phyloP scores from a whole-genome alignment of 2,888 invertebrate genomes.

The Xanthia icteritia region DNA sequence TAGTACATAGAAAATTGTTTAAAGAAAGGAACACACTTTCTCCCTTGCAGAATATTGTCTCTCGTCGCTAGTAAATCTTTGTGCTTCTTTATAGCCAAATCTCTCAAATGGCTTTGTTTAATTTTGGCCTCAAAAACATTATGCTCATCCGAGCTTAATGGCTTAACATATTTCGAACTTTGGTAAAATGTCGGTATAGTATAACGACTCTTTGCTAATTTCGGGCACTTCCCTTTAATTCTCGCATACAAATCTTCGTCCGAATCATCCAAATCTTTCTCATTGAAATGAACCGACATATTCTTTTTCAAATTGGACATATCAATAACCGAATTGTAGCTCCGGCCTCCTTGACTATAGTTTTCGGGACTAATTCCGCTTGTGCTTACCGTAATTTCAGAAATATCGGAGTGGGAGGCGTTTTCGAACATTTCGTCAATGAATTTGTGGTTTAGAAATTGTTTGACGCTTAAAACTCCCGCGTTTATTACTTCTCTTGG shows the following conservation, averaged over 20 bases:
- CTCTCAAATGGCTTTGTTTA: constrained; percentile 83
- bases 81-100: constrained; percentile 89
- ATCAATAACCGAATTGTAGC: constrained; percentile 84
- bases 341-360: constrained; percentile 72
- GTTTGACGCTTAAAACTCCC: constrained; percentile 84
- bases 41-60: constrained; percentile 90
- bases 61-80: constrained; percentile 89
- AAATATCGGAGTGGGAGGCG: constrained; percentile 80
- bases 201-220: constrained; percentile 81
- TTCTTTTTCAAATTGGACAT: constrained; percentile 72
- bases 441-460: constrained; percentile 82
- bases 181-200: constrained; percentile 83
- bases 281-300: constrained; percentile 79
- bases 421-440: constrained; percentile 75
- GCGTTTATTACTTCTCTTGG: constrained; percentile 87
- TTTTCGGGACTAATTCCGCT: constrained; percentile 66
- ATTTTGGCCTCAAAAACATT: constrained; percentile 78
- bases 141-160: constrained; percentile 69
- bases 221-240: constrained; percentile 82
- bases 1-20: neutral
- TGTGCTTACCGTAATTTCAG: constrained; percentile 72
- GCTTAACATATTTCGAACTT: constrained; percentile 84
- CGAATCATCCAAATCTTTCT: constrained; percentile 76
- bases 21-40: constrained; percentile 86
- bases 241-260: constrained; percentile 76